Evolutionary conservation across 2,797 vertebrate genomes (phyloP), one percentile per base, ranked within the genome.

Genomic region (Columba guinea): DNA sequence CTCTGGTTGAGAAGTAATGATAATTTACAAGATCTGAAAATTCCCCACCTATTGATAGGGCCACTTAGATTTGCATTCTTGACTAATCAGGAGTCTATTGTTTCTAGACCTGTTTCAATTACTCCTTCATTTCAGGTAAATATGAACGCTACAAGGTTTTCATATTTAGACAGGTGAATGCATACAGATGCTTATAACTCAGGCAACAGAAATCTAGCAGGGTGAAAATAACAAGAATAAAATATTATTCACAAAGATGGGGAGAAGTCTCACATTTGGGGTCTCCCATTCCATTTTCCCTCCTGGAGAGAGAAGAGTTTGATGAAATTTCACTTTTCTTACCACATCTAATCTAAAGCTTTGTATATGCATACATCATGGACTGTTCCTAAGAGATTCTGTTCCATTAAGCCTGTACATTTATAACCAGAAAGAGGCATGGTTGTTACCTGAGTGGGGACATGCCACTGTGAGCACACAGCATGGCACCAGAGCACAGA

Each of bases 401-500:
- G 9, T 67, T 71, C 74, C 0, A 1, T 34, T 34, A 69, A 64
- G 9, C 18, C 13, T 26, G 5, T 27, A 39, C 23, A 5, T 53
- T 49, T 48, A 32, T 41, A 64, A 65, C 13, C 11, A 26, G 23
- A 17, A 59, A 69, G 14, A 16, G 19, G 2, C 7, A 35, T 1
- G 1, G 22, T 14, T 62, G 10, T 52, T 52, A 23, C 8, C 11
- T 75, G n/a, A 39, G 4, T 46, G 9, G 7, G 28, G 11, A 10
- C 16, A 22, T 46, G 35, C 12, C 32, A 37, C 49, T 44, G 11
- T 46, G 10, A 62, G 21, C 8, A 69, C 22, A 24, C 18, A 56
- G 30, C 15, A 16, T 20, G 19, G 34, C 28, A 41, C 0, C 0
- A 13, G 26, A 85, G 27, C 26, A 65, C 52, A 65, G 51, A 51